These are phyloP conservation scores for Temnothorax ravouxi DNA, from an alignment of 2,888 invertebrate species.

Conservation along the genomic window DNA sequence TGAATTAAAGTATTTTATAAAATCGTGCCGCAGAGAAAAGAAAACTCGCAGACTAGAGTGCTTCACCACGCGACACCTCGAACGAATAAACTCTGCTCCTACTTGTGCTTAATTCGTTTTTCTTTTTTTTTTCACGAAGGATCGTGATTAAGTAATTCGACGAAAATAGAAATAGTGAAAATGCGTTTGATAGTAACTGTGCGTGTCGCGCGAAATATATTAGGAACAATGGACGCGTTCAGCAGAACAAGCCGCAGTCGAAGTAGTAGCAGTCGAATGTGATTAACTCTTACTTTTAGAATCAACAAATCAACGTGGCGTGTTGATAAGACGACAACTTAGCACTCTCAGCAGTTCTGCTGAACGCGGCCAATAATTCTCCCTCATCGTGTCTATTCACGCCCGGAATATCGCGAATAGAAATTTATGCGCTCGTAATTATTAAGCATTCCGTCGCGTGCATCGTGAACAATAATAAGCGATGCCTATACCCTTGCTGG, in stretches of 20 bases:
- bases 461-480: neutral
- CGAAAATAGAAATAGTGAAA: too few relatives aligned
- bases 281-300: too few relatives aligned
- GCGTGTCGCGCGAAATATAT: neutral
- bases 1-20: neutral
- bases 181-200: neutral
- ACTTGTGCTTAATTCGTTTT: neutral
- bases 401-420: neutral
- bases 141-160: neutral
- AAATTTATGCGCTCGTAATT: neutral
- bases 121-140: neutral
- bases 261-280: too few relatives aligned
- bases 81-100: neutral
- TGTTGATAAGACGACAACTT: too few relatives aligned
- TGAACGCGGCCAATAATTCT: neutral
- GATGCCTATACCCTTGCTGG: neutral
- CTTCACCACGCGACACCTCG: neutral
- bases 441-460: neutral
- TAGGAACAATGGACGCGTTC: neutral
- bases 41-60: neutral
- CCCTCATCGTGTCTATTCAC: constrained; percentile 15
- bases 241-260: too few relatives aligned
- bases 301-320: too few relatives aligned
- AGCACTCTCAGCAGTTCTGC: too few relatives aligned
- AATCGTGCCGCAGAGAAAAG: neutral